Conservation (phyloP, 2,888 invertebrate species). For the Linyphia triangularis region DNA sequence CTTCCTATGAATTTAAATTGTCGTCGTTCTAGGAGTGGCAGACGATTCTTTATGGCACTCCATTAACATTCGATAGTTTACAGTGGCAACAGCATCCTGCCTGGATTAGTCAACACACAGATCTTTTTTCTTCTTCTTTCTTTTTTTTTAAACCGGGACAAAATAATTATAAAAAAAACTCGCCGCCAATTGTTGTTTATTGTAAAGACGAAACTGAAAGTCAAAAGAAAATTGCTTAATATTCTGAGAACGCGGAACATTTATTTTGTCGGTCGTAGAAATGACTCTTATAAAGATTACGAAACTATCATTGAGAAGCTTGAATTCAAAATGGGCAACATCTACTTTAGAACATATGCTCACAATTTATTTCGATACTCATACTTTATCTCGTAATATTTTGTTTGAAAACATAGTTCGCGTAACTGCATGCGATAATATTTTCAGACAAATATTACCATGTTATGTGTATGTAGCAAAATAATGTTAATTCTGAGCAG, state of each 20-base stretch:
- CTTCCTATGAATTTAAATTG: constrained; percentile 1
- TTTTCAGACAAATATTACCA: no score
- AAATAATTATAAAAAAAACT: background rate
- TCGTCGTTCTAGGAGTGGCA: constrained; percentile 35
- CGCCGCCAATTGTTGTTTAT: background rate
- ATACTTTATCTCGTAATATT: no score
- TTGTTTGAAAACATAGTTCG: no score
- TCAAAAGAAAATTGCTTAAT: background rate
- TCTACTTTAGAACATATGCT: no score
- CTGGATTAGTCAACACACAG: constrained; percentile 31
- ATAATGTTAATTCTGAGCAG: no score
- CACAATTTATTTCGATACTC: no score
- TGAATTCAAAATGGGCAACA: no score
- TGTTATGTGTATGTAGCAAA: no score
- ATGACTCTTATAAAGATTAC: background rate
- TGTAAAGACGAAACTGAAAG: background rate
- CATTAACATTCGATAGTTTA: constrained; percentile 53
- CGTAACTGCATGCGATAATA: no score
- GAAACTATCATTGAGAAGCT: no score
- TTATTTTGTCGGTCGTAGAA: background rate
- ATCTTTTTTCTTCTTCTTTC: background rate
- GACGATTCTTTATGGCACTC: constrained; percentile 41
- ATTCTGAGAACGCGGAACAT: background rate
- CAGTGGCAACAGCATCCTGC: constrained; percentile 30
- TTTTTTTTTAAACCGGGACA: background rate